phyloP scores from a whole-genome alignment of 2,888 invertebrate species.

The Drosophila anomalipes region DNA sequence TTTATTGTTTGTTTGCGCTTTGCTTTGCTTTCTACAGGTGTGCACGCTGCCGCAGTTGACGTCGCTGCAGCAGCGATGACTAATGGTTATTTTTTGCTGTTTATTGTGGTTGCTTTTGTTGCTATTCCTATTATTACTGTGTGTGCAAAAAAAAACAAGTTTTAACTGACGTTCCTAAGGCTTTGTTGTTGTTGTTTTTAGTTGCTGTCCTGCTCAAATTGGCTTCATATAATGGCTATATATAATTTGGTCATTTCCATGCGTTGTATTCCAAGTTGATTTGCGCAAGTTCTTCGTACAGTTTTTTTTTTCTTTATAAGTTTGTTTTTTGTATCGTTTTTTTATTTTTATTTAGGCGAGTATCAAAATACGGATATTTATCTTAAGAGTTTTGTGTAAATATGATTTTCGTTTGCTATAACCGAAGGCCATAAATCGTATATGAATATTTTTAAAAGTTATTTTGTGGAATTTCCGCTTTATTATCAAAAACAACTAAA shows the following conservation, averaged over 20 bases:
- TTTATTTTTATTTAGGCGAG: conserved; percentile 10
- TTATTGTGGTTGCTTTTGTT: conserved; percentile 35
- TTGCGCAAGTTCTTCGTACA: conserved; percentile 47
- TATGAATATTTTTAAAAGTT: conserved; percentile 6
- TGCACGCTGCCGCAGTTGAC: conserved; percentile 41
- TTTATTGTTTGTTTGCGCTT: conserved; percentile 54
- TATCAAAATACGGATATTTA: conserved; percentile 51
- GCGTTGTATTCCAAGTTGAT: conserved; percentile 21
- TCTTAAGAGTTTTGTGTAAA: conserved; percentile 19
- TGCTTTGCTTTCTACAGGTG: conserved; percentile 74
- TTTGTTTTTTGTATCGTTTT: conserved; percentile 39
- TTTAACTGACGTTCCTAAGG: conserved; percentile 32
- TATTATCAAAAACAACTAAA: conserved; percentile 1
- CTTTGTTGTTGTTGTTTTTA: conserved; percentile 17
- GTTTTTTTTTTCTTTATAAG: conserved; percentile 30
- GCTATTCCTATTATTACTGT: conserved; percentile 10
- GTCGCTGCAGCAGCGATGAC: conserved; percentile 59
- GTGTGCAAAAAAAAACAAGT: conserved; percentile 44
- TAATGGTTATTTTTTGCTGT: conserved; percentile 58
- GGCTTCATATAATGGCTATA: conserved; percentile 33
- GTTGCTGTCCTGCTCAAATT: conserved; percentile 14
- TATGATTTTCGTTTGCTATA: background rate
- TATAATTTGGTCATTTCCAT: conserved; percentile 44
- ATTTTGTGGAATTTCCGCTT: conserved; percentile 26
- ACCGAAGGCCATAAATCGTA: conserved; percentile 37